A percentile compares a stretch with the other conserved stretches of the same genome.
These are phyloP conservation scores for Coccyzus lansbergi DNA, from an alignment of 2,797 vertebrate genomes.

Conservation along the genomic window DNA sequence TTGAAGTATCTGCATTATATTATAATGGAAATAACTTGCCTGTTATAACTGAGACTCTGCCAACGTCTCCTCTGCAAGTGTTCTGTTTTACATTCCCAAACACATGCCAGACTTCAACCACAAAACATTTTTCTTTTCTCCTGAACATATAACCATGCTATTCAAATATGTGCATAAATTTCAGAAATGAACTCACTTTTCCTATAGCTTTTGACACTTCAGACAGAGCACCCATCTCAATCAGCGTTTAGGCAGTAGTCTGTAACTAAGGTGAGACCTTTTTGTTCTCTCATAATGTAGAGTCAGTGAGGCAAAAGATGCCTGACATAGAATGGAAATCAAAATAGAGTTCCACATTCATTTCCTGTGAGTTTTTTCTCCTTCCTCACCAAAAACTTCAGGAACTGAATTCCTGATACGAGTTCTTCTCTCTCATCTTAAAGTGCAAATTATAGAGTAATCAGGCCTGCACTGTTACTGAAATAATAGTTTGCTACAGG, in stretches of 20 bases:
- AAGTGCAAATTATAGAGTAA: neutral
- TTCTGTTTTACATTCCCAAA: conserved; percentile 47
- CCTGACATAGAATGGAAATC: neutral
- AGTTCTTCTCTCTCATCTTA: neutral
- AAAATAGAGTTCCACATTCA: neutral
- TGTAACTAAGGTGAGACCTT: neutral
- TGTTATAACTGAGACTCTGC: conserved; percentile 35
- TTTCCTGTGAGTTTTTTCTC: neutral
- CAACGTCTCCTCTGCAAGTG: neutral
- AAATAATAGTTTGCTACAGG: neutral
- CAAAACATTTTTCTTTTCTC: conserved; percentile 1
- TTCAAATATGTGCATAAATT: neutral
- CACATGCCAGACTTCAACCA: conserved; percentile 17
- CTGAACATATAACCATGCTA: neutral
- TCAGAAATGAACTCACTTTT: neutral
- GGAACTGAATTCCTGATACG: neutral
- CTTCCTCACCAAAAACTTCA: neutral
- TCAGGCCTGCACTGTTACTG: neutral
- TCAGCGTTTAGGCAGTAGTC: neutral
- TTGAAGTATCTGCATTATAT: conserved; percentile 15
- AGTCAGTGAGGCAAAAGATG: neutral
- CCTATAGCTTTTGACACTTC: neutral
- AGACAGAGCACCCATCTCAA: neutral
- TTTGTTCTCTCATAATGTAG: neutral
- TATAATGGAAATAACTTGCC: neutral